Evolutionary conservation across 2,888 invertebrate genomes (phyloP).

Genomic region (Calliopum simillimum): DNA sequence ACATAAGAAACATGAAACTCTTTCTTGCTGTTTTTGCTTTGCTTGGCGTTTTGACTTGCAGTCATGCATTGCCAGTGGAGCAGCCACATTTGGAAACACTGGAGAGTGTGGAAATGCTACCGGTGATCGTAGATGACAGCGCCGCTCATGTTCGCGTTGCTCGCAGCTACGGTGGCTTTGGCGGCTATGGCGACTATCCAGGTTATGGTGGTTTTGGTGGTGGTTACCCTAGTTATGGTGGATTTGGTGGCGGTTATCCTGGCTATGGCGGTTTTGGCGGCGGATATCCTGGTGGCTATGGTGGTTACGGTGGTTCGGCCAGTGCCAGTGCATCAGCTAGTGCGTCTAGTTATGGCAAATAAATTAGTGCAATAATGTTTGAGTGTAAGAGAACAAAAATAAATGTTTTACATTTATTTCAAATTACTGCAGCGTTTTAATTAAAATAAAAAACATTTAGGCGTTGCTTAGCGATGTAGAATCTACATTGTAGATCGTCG

Average conservation of each 20-base stretch:
- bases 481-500: too few relatives aligned
- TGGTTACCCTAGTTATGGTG: conserved; percentile 24
- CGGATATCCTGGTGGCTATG: neutral
- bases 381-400: too few relatives aligned
- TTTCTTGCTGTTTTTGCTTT: conserved; percentile 24
- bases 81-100: conserved; percentile 23
- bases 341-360: conserved; percentile 5
- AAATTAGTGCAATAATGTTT: neutral
- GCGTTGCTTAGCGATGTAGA: too few relatives aligned
- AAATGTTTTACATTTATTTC: too few relatives aligned
- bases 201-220: conserved; percentile 23
- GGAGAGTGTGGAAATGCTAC: neutral
- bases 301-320: conserved; percentile 4
- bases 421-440: too few relatives aligned
- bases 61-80: conserved; percentile 32
- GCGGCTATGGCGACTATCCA: conserved; percentile 25
- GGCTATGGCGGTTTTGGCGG: neutral
- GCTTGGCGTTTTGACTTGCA: conserved; percentile 16
- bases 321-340: conserved; percentile 3
- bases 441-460: too few relatives aligned
- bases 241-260: neutral
- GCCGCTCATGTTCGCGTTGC: conserved; percentile 37
- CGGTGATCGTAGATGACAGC: neutral
- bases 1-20: conserved; percentile 10
- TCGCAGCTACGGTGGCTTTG: conserved; percentile 34